Base-by-base conservation (phyloP, 2,888 invertebrate genomes). In the Saturnia pavonia region DNA sequence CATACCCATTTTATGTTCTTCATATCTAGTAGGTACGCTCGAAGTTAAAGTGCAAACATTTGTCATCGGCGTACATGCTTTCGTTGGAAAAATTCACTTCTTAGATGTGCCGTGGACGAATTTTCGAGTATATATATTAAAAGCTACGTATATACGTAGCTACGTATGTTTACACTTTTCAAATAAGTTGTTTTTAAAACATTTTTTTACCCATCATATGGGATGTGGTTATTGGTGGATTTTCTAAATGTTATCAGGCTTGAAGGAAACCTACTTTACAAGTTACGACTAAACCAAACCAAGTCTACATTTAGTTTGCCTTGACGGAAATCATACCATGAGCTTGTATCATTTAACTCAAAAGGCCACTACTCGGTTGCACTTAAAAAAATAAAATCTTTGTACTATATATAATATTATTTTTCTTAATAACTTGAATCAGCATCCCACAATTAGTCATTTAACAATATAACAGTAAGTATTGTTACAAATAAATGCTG, bases 1-100 rank as follows among this genome's bases (percentile, higher is more conserved):
- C 85, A 87, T 85, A 79, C 84, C 79, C 81, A 85, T 83, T 87
- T 84, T 85, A 85, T 86, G 83, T 82, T 82, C 80, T 79, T 80
- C 81, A 82, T 81, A 85, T 80, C 79, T 78, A 27, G 9, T 34
- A 19, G 73, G 76, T 78, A 77, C 76, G 78, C 75, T 75, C 79
- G 74, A 77, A 76, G 77, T 75, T 76, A 78, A 76, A 84, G 80
- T 78, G 74, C 74, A 74, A 73, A 74, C 78, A 82, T 81, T 82
- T 83, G 40, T 65, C 40, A 60, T 27, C 57, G 57, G 27, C 14
- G 27, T 60, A 22, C n/a, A 54, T 60, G 14, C 54, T 54, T n/a
- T 22, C 22, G 22, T 22, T 54, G 22, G 54, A 22, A 54, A 7
- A 54, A 54, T 54, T n/a, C 54, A 22, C 8, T 22, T n/a, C 9